Conservation (phyloP, 92 coral and sea anemone genomes). For the Nematostella vectensis region DNA sequence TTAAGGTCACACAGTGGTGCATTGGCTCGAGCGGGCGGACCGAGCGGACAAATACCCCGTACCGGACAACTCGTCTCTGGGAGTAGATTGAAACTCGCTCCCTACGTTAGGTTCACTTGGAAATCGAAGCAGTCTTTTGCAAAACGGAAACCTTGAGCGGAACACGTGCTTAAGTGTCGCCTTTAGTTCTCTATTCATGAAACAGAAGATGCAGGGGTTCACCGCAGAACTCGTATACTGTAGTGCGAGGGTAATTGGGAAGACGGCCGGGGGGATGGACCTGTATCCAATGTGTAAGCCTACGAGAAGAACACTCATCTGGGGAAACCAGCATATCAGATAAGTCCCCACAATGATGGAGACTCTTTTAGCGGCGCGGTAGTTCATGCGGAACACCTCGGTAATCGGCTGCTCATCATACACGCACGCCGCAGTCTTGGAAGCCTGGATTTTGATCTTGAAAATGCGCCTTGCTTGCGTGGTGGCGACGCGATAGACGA, state of each 20-base stretch:
- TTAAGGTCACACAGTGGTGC: too few relatives aligned
- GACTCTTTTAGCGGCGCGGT: conserved; percentile 68
- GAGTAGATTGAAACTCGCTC: neutral
- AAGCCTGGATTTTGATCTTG: conserved; percentile 5
- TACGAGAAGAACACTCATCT: conserved; percentile 41
- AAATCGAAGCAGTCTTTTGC: neutral
- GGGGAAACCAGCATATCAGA: conserved; percentile 71
- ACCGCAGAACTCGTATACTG: conserved; percentile 76
- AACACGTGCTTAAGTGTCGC: conserved; percentile 28
- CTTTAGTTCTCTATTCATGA: conserved; percentile 61
- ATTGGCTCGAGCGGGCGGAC: neutral
- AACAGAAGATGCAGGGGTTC: conserved; percentile 67
- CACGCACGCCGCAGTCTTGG: neutral
- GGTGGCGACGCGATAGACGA: conserved; percentile 60
- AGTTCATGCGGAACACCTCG: conserved; percentile 50
- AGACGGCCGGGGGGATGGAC: conserved; percentile 35
- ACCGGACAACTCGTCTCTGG: neutral
- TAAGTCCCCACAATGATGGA: conserved; percentile 67
- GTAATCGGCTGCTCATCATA: conserved; percentile 13
- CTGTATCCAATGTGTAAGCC: conserved; percentile 36
- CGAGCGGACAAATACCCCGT: neutral
- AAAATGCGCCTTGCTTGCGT: conserved; percentile 52
- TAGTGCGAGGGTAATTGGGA: conserved; percentile 51
- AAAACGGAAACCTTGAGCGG: conserved; percentile 7
- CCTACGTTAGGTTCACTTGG: neutral